Percentiles rank a stretch among this genome's conserved stretches.
Evolutionary conservation across 2,797 vertebrate genomes (phyloP).

Genomic region (Amblyopsis hoosieri): DNA sequence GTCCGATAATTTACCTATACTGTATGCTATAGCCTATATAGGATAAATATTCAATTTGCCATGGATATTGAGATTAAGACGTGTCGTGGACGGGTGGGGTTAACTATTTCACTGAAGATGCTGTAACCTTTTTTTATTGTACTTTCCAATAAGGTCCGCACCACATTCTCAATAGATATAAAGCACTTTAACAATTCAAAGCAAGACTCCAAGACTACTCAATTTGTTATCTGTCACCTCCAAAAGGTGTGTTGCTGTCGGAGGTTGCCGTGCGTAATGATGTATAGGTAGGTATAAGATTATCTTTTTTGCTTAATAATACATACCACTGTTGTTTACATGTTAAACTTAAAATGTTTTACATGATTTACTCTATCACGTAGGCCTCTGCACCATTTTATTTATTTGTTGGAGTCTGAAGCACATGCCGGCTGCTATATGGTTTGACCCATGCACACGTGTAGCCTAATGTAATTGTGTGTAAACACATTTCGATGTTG

Average conservation of each 20-base stretch:
- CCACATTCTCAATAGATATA: not conserved
- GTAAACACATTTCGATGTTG: not conserved
- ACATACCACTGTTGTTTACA: slow-evolving; percentile 18
- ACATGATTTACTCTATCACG: not conserved
- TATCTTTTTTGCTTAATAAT: too few species aligned
- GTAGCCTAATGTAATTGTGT: not conserved
- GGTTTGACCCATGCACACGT: not conserved
- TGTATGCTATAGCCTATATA: too few species aligned
- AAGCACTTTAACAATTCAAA: slow-evolving; percentile 1
- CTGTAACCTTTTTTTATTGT: not conserved
- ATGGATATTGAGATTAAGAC: too few species aligned
- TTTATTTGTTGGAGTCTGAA: slow-evolving; percentile 13
- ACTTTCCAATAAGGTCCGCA: too few species aligned
- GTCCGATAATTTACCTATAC: too few species aligned
- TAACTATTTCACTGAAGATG: not conserved
- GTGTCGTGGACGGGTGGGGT: too few species aligned
- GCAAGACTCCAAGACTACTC: too few species aligned
- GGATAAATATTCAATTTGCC: too few species aligned
- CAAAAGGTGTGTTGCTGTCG: slow-evolving; percentile 18
- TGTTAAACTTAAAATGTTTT: slow-evolving; percentile 3
- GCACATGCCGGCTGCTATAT: not conserved
- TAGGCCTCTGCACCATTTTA: slow-evolving; percentile 14
- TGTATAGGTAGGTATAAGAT: too few species aligned
- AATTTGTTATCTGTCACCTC: slow-evolving; percentile 14
- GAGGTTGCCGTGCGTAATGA: not conserved